Conservation (phyloP, 1,140 invertebrate species). For the Choristoneura fumiferana region DNA sequence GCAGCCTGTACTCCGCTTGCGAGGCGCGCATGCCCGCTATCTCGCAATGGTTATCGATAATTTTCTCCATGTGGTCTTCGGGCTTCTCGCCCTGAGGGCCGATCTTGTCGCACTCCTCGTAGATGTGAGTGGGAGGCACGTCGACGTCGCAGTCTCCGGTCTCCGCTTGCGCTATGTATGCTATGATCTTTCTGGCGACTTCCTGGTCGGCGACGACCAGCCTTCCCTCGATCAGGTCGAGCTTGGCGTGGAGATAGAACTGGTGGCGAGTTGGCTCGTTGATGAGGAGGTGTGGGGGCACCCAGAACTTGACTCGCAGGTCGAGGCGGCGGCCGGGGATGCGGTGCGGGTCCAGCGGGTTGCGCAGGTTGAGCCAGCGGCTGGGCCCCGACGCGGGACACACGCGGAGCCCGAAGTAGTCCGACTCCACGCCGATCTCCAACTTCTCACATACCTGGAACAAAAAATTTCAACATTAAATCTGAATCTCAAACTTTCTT, state of each 20-base stretch:
- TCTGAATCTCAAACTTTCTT: not conserved
- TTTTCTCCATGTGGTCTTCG: slow-evolving; percentile 81
- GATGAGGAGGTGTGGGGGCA: slow-evolving; percentile 90
- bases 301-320: slow-evolving; percentile 91
- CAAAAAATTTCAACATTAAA: slow-evolving; percentile 21
- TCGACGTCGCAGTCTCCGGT: slow-evolving; percentile 83
- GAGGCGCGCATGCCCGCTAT: slow-evolving; percentile 70
- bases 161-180: slow-evolving; percentile 88
- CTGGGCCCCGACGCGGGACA: slow-evolving; percentile 85
- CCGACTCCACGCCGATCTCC: slow-evolving; percentile 90
- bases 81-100: slow-evolving; percentile 81
- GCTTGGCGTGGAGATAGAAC: slow-evolving; percentile 89
- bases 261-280: slow-evolving; percentile 91
- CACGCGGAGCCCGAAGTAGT: slow-evolving; percentile 90
- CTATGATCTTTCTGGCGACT: slow-evolving; percentile 85
- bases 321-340: slow-evolving; percentile 81
- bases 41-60: slow-evolving; percentile 81
- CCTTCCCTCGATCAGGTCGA: slow-evolving; percentile 85
- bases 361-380: slow-evolving; percentile 91
- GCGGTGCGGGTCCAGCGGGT: slow-evolving; percentile 86
- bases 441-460: slow-evolving; percentile 89
- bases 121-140: slow-evolving; percentile 79
- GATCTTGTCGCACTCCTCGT: slow-evolving; percentile 82
- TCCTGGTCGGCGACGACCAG: slow-evolving; percentile 84
- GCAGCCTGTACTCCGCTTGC: slow-evolving; percentile 87